Conservation (phyloP, 2,888 invertebrate species). For the Lasioglossum villosulum region DNA sequence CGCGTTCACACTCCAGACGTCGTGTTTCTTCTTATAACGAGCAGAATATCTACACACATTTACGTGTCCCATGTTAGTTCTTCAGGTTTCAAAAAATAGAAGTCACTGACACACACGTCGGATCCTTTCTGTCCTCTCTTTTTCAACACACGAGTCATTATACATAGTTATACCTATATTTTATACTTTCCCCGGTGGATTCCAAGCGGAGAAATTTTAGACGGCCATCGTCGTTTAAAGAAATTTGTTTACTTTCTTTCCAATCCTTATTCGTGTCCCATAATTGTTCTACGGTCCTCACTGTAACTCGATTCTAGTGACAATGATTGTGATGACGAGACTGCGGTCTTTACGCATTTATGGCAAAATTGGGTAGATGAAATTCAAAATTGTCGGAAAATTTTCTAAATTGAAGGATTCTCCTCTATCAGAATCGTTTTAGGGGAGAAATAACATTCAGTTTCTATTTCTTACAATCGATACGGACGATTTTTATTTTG, state of each 20-base stretch:
- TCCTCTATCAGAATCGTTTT: too few relatives aligned
- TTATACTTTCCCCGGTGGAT: slow-evolving; percentile 52
- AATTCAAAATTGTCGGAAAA: too few relatives aligned
- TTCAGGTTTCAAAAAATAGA: slow-evolving; percentile 21
- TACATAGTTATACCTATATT: slow-evolving; percentile 28
- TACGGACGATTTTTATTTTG: too few relatives aligned
- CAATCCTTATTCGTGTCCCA: neutral
- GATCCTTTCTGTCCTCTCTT: slow-evolving; percentile 23
- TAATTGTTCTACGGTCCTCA: neutral
- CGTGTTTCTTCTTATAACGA: neutral
- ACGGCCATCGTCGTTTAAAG: slow-evolving; percentile 8
- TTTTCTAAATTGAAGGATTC: too few relatives aligned
- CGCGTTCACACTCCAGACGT: slow-evolving; percentile 4
- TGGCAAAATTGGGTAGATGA: too few relatives aligned
- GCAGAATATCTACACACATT: neutral
- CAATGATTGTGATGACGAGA: too few relatives aligned
- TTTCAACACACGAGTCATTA: slow-evolving; percentile 2
- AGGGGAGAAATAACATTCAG: too few relatives aligned
- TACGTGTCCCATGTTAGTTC: neutral
- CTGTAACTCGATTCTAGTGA: neutral
- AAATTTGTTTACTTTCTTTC: slow-evolving; percentile 43
- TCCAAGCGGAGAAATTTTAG: slow-evolving; percentile 49
- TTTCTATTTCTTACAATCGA: too few relatives aligned
- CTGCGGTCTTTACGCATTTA: too few relatives aligned
- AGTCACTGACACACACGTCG: neutral